Evolutionary conservation across 2,113 vertebrate genomes (phyloP).

Genomic region (Chloebia gouldiae): DNA sequence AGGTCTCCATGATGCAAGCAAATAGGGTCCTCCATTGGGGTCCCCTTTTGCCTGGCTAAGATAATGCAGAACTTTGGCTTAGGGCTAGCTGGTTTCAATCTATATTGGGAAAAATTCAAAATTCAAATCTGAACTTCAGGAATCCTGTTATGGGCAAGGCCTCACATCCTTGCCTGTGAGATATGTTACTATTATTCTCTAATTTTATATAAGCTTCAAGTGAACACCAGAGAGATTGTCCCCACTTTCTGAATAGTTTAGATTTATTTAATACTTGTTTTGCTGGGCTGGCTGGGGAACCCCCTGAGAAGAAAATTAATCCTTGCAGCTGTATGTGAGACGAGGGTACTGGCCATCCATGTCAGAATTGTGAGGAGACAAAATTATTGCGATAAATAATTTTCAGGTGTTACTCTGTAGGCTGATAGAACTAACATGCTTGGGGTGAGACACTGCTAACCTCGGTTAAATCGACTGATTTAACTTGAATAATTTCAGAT

Average conservation of each 20-base stretch:
- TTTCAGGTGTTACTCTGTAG: background rate
- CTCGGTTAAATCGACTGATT: background rate
- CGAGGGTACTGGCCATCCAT: background rate
- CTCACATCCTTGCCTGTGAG: background rate
- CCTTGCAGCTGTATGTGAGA: background rate
- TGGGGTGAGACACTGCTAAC: background rate
- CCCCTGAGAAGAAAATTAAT: background rate
- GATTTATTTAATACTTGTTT: background rate
- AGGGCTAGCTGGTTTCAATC: fast-evolving
- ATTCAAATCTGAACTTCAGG: background rate
- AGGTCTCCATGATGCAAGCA: background rate
- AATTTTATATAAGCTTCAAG: background rate
- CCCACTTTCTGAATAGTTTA: background rate
- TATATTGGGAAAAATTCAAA: background rate
- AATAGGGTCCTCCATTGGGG: background rate
- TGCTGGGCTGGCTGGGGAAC: background rate
- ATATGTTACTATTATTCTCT: background rate
- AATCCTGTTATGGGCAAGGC: background rate
- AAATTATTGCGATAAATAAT: background rate
- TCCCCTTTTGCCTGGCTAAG: background rate
- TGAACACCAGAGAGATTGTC: background rate
- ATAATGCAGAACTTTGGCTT: background rate
- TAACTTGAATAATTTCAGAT: background rate
- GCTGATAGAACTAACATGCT: background rate
- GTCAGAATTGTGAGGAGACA: background rate